Evolutionary conservation across 2,797 vertebrate genomes (phyloP).

Genomic region (Erithacus rubecula): DNA sequence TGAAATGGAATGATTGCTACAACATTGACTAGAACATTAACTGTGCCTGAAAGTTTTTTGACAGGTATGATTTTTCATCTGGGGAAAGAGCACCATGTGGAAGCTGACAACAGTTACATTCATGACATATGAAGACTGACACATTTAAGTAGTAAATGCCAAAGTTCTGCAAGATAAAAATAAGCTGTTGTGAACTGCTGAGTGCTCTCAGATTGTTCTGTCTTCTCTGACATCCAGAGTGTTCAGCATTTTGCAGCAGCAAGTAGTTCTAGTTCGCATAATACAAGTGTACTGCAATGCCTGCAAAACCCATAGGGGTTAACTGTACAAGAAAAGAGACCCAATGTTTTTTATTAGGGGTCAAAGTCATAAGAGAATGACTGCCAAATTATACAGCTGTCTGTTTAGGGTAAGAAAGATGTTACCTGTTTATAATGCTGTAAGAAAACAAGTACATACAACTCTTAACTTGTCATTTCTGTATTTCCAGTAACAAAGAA

Average conservation of each 20-base stretch:
- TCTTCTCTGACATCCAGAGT: background rate
- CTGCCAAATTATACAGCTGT: background rate
- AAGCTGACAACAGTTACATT: background rate
- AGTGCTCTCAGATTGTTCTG: background rate
- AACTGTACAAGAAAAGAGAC: background rate
- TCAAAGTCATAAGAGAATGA: background rate
- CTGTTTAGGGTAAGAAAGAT: background rate
- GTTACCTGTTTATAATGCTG: background rate
- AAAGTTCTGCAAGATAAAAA: background rate
- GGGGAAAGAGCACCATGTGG: background rate
- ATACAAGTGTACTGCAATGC: background rate
- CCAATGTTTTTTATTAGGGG: background rate
- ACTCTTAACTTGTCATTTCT: conserved; percentile 7
- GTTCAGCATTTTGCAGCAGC: background rate
- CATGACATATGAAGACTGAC: accelerated
- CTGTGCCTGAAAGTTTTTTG: background rate
- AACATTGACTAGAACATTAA: background rate
- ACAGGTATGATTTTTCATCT: background rate
- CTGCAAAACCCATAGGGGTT: background rate
- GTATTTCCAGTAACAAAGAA: conserved; percentile 65
- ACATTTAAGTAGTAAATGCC: background rate
- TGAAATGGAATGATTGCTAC: background rate
- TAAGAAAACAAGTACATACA: background rate
- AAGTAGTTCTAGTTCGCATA: background rate
- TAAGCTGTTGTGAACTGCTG: background rate